Conservation (phyloP, 2,797 vertebrate species). For the Sciurus carolinensis region DNA sequence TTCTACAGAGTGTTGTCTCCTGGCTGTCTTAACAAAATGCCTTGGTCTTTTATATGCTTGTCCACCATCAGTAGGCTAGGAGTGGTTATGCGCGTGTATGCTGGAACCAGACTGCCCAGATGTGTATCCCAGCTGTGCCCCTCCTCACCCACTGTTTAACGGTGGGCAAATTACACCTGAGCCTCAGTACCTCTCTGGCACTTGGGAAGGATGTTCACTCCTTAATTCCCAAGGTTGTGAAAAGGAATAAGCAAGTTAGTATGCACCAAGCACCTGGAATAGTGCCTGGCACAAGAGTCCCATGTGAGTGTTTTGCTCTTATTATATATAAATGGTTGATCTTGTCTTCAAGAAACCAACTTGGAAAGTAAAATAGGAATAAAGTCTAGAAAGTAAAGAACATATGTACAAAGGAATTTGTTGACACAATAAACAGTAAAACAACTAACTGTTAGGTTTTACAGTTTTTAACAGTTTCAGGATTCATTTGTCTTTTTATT, state of each 20-base stretch:
- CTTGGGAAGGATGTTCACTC: background rate
- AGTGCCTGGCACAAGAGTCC: background rate
- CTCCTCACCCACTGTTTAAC: background rate
- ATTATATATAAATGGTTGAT: background rate
- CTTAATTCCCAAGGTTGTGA: background rate
- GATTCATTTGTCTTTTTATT: background rate
- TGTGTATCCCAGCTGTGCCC: background rate
- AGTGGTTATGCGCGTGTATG: background rate
- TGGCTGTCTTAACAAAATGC: background rate
- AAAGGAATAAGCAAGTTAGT: background rate
- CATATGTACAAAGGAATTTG: background rate
- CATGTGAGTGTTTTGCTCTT: background rate
- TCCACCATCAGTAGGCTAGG: background rate
- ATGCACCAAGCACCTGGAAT: background rate
- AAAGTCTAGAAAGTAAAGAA: background rate
- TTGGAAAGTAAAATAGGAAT: background rate
- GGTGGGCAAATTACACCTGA: too few species aligned
- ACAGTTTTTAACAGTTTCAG: background rate
- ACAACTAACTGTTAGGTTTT: conserved; percentile 34
- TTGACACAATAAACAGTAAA: background rate
- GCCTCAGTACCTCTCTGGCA: background rate
- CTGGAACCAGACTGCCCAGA: background rate
- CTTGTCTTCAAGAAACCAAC: background rate
- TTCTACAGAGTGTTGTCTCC: background rate
- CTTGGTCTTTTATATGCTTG: background rate